These are phyloP conservation scores for Colaptes auratus DNA, from an alignment of 2,113 vertebrate genomes.

Conservation along the genomic window DNA sequence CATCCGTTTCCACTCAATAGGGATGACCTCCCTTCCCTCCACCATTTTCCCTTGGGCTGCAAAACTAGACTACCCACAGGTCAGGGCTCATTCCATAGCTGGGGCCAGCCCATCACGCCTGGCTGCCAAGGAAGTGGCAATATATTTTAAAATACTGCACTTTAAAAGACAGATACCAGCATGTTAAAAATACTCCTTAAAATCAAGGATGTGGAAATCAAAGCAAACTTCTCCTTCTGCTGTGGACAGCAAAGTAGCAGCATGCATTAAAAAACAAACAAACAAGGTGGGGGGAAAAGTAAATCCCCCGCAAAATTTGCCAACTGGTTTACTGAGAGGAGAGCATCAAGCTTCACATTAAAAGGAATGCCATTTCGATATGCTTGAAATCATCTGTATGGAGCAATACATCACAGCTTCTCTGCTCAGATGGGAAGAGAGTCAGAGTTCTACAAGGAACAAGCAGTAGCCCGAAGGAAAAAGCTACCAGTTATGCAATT, in stretches of 20 bases:
- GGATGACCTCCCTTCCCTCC: constrained; percentile 2
- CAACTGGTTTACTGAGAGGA: background rate
- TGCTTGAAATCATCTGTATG: constrained; percentile 61
- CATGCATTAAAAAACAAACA: constrained; percentile 46
- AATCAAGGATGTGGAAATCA: constrained; percentile 54
- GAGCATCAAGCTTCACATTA: background rate
- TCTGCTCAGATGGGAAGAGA: constrained; percentile 29
- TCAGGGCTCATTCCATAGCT: constrained; percentile 55
- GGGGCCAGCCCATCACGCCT: background rate
- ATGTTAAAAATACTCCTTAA: constrained; percentile 40
- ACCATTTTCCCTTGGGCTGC: constrained; percentile 25
- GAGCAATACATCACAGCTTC: constrained; percentile 8
- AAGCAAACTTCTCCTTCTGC: constrained; percentile 32
- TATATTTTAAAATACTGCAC: background rate
- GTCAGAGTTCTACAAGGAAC: background rate
- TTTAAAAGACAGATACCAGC: background rate
- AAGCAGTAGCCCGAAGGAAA: constrained; percentile 16
- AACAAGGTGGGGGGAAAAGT: background rate
- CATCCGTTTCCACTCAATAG: background rate
- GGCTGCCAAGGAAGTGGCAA: background rate
- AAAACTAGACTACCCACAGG: constrained; percentile 42
- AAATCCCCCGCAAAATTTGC: constrained; percentile 1
- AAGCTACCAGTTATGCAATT: constrained; percentile 44
- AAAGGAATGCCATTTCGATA: constrained; percentile 48
- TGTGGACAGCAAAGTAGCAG: constrained; percentile 15